Evolutionary conservation across 2,797 vertebrate genomes (phyloP).

Genomic region (Hippopotamyrus pictus): DNA sequence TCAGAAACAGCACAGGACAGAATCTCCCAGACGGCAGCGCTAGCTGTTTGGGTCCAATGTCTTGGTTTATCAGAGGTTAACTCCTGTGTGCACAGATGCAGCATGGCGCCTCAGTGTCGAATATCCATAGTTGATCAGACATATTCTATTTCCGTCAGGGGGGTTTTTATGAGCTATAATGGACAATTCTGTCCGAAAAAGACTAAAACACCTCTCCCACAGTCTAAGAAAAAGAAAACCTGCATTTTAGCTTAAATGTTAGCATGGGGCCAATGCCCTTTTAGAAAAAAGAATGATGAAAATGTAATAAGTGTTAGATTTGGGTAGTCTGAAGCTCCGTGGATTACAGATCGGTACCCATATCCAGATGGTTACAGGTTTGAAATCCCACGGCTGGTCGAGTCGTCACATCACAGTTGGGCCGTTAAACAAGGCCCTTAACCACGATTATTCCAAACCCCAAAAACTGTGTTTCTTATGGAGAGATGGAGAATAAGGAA

Average conservation of each 20-base stretch:
- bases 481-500: neutral
- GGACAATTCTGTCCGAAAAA: neutral
- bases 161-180: neutral
- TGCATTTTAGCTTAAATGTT: neutral
- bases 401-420: neutral
- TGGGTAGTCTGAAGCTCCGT: neutral
- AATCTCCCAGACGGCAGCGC: conserved; percentile 32
- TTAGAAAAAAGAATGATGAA: neutral
- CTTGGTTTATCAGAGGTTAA: neutral
- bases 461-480: neutral
- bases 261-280: neutral
- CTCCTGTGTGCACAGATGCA: neutral
- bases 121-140: neutral
- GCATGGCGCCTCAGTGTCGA: neutral
- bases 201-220: neutral
- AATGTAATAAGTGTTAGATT: neutral
- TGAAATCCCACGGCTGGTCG: neutral
- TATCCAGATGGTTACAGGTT: neutral
- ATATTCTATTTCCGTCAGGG: neutral
- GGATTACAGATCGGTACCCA: neutral
- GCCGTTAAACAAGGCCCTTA: neutral
- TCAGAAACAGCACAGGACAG: conserved; percentile 39
- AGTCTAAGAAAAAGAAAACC: neutral
- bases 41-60: neutral
- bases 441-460: neutral